Evolutionary conservation across 2,797 vertebrate genomes (phyloP).

Genomic region (Mormyrops attenuatus): DNA sequence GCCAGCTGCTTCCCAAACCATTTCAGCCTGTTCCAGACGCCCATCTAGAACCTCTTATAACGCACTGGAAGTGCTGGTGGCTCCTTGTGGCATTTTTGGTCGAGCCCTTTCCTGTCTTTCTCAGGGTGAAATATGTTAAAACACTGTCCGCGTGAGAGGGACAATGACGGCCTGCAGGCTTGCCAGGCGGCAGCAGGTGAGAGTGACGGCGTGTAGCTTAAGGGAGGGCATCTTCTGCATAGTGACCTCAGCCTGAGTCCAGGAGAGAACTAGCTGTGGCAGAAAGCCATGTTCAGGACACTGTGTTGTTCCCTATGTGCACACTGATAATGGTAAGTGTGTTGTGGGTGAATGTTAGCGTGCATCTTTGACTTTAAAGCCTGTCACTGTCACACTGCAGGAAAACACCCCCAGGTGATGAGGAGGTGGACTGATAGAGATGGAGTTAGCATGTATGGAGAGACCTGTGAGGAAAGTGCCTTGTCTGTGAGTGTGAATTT

Average conservation of each 20-base stretch:
- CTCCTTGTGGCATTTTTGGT: neutral
- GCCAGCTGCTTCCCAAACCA: neutral
- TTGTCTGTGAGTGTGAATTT: neutral
- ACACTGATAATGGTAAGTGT: neutral
- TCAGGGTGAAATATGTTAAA: neutral
- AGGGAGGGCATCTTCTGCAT: neutral
- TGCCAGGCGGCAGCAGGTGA: neutral
- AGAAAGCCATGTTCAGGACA: neutral
- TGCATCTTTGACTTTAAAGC: neutral
- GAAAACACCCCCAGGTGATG: neutral
- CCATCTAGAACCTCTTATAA: neutral
- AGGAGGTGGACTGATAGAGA: neutral
- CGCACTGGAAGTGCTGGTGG: neutral
- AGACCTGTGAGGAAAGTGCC: neutral
- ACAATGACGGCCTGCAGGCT: neutral
- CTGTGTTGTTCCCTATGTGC: neutral
- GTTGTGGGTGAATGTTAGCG: neutral
- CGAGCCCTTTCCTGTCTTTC: neutral
- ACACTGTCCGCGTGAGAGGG: neutral
- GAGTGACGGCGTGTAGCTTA: neutral
- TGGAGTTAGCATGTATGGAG: neutral
- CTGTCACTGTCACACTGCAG: neutral
- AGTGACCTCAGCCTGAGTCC: neutral
- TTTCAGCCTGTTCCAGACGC: neutral
- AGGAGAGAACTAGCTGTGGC: neutral